Evolutionary conservation across 1,140 invertebrate genomes (phyloP).

Genomic region (Penaeus chinensis): DNA sequence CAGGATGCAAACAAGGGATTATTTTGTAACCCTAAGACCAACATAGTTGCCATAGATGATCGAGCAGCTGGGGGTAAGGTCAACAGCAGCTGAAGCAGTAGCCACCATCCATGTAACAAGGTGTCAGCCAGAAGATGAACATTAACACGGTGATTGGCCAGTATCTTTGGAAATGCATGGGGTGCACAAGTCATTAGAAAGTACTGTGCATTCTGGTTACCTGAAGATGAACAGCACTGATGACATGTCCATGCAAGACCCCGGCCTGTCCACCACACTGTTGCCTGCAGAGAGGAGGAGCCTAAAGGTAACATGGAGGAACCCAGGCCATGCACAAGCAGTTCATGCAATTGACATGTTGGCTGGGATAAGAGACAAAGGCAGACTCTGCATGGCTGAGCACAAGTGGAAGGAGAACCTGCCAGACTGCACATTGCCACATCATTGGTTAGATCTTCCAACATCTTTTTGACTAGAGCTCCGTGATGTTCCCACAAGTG

Average conservation of each 20-base stretch:
- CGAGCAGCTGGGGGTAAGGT: constrained; percentile 48
- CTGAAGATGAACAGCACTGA: constrained; percentile 34
- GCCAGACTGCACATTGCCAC: constrained; percentile 43
- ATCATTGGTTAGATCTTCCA: constrained; percentile 53
- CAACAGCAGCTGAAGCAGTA: constrained; percentile 53
- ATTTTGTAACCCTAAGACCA: constrained; percentile 56
- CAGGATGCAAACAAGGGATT: constrained; percentile 52
- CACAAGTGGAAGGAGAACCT: constrained; percentile 26
- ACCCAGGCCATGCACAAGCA: constrained; percentile 59
- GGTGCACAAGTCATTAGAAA: constrained; percentile 57
- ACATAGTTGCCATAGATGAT: constrained; percentile 48
- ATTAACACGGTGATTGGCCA: constrained; percentile 55
- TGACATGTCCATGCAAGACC: constrained; percentile 60
- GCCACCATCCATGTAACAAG: constrained; percentile 58
- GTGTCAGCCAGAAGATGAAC: constrained; percentile 57
- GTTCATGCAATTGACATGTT: constrained; percentile 55
- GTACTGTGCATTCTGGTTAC: constrained; percentile 29
- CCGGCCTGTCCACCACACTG: constrained; percentile 61
- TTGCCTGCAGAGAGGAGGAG: constrained; percentile 52
- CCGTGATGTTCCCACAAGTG: constrained; percentile 57
- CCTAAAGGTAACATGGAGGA: constrained; percentile 49
- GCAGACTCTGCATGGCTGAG: constrained; percentile 49
- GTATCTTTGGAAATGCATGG: constrained; percentile 57
- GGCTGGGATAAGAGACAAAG: constrained; percentile 53
- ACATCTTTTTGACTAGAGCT: constrained; percentile 39